Conservation (phyloP, 1,140 invertebrate species). For the Acyrthosiphon pisum region DNA sequence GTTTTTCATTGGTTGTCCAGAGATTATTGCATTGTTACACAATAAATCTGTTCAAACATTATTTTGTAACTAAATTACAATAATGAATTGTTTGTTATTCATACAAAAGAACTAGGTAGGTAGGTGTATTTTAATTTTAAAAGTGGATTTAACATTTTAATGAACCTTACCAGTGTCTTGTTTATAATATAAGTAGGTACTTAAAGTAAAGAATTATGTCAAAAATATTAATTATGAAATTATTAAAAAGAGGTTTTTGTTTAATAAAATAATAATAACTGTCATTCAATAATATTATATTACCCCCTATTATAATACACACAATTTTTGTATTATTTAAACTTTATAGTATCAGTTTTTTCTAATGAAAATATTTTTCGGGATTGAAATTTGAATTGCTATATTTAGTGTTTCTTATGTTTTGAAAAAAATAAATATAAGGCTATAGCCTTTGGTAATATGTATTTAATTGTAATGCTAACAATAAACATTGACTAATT, state of each 20-base stretch:
- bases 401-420: too few species aligned
- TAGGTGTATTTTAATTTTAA: background rate
- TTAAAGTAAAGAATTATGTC: background rate
- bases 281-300: background rate
- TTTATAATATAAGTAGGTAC: background rate
- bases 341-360: too few species aligned
- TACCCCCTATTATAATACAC: background rate
- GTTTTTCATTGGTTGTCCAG: background rate
- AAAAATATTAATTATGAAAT: background rate
- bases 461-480: too few species aligned
- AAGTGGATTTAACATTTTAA: background rate
- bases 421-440: too few species aligned
- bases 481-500: too few species aligned
- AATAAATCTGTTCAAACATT: background rate
- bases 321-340: too few species aligned
- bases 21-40: slow-evolving; percentile 3
- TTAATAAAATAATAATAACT: background rate
- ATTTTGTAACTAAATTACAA: slow-evolving; percentile 36
- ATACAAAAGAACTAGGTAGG: background rate
- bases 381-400: too few species aligned
- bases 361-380: too few species aligned
- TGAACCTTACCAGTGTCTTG: background rate
- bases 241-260: background rate
- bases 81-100: background rate
- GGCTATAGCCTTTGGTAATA: too few species aligned